Base-by-base conservation (phyloP, 2,888 invertebrate species). In the Cataglyphis livida region DNA sequence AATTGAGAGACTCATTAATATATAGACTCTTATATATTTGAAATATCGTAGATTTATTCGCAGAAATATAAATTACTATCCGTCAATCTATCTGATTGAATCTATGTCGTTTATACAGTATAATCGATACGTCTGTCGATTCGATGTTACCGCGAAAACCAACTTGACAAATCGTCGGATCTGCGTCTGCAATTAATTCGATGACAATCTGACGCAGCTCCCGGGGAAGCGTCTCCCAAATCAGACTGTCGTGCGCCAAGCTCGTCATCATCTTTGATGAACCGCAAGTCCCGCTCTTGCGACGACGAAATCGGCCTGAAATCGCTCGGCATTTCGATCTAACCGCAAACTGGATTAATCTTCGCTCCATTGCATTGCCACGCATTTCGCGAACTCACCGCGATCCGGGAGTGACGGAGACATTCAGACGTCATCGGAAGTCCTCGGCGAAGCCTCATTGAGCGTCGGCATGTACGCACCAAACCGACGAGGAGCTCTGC, bases 341-440 rank as follows among this genome's bases (percentile, higher is more conserved):
- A 44, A 71, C 71, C 78, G 57, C 59, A 71, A 71, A 71, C 73
- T 48, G 51, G 71, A 71, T 79, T 79, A 79, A 71, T 61, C 71
- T 32, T 35, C 71, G 59, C 68, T 32, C 66, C n/a, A 51, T 66
- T 32, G 32, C n/a, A 51, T 66, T 32, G 32, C 78, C 59, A n/a
- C 57, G 59, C 78, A 18, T 41, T 32, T 57, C 76, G 76, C 32
- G 59, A 59, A 2, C 44, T n/a, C 71, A 25, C 18, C 10, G 59
- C 44, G 57, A 78, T 44, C 21, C 32, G 78, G 70, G 78, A 35
- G 25, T 59, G 71, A 18, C 15, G 71, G 44, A 59, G 78, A 79
- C 78, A 44, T 78, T 78, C 59, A 78, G 57, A 78, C 59, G 59
- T 71, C 71, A 71, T 71, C 78, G 78, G 78, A 79, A 71, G 78